A percentile compares a stretch with the other conserved stretches of the same genome.
These are phyloP conservation scores for Poecilia picta DNA, from an alignment of 2,797 vertebrate genomes.

Conservation along the genomic window DNA sequence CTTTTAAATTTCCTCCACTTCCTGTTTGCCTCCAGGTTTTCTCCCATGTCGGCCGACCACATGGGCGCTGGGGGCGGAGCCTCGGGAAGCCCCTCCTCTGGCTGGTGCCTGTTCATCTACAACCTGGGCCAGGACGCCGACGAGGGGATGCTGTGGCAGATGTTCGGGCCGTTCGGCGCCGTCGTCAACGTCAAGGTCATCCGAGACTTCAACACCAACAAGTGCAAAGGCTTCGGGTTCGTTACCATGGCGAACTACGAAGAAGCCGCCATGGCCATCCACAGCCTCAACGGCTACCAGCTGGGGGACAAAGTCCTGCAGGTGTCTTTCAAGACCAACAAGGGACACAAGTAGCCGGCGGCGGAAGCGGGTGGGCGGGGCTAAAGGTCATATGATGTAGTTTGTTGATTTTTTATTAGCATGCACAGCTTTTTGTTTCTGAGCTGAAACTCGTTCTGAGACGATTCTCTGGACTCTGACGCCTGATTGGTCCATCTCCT, in stretches of 20 bases:
- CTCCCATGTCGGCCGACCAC: constrained; percentile 80
- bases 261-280: constrained; percentile 98
- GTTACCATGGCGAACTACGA: constrained; percentile 99
- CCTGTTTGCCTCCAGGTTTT: constrained; percentile 53
- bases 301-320: constrained; percentile 98
- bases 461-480: not conserved
- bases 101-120: constrained; percentile 99
- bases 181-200: constrained; percentile 98
- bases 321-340: constrained; percentile 99
- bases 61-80: constrained; percentile 90
- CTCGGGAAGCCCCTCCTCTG: constrained; percentile 87
- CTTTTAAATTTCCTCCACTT: not conserved
- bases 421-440: constrained; percentile 28
- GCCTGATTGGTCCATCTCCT: not conserved
- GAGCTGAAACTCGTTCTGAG: constrained; percentile 7
- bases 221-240: constrained; percentile 99
- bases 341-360: constrained; percentile 90
- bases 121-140: constrained; percentile 96
- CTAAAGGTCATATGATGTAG: not conserved
- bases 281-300: constrained; percentile 96
- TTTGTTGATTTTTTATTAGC: constrained; percentile 32
- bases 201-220: constrained; percentile 98
- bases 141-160: constrained; percentile 98
- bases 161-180: constrained; percentile 97
- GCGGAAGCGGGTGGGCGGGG: not conserved